phyloP scores from a whole-genome alignment of 2,797 vertebrate genomes.

The Myotis planiceps region DNA sequence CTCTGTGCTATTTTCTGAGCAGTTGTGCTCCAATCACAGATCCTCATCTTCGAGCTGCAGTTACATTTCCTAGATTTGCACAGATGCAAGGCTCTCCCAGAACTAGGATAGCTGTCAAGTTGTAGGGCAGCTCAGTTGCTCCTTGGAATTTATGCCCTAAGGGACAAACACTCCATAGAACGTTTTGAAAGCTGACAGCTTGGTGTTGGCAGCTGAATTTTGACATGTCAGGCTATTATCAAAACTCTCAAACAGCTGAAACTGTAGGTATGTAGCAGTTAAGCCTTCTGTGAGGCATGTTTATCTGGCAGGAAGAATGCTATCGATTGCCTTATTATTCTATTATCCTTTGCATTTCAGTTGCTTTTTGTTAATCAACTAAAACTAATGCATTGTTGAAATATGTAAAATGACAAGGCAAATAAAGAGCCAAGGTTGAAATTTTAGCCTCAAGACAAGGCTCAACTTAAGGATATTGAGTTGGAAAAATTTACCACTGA shows the following conservation, averaged over 20 bases:
- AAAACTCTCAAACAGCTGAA: constrained; percentile 65
- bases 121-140: constrained; percentile 32
- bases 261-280: constrained; percentile 39
- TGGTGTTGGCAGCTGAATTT: constrained; percentile 64
- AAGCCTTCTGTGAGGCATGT: constrained; percentile 49
- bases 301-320: constrained; percentile 31
- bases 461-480: background rate
- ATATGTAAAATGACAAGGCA: constrained; percentile 35
- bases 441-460: background rate
- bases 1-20: constrained; percentile 1
- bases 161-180: background rate
- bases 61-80: constrained; percentile 54
- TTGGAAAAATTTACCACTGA: constrained; percentile 4
- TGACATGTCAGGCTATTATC: constrained; percentile 60
- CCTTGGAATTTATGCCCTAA: constrained; percentile 59
- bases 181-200: constrained; percentile 63
- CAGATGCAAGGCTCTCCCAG: background rate
- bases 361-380: constrained; percentile 38
- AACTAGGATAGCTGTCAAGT: background rate
- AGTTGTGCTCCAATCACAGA: background rate
- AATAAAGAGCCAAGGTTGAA: background rate
- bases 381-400: constrained; percentile 14
- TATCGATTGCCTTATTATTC: constrained; percentile 26
- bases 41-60: background rate
- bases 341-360: constrained; percentile 22